Percentiles rank a stretch among this genome's conserved stretches.
These are phyloP conservation scores for Stenodema calcarata DNA, from an alignment of 2,888 invertebrate species.

Conservation along the genomic window DNA sequence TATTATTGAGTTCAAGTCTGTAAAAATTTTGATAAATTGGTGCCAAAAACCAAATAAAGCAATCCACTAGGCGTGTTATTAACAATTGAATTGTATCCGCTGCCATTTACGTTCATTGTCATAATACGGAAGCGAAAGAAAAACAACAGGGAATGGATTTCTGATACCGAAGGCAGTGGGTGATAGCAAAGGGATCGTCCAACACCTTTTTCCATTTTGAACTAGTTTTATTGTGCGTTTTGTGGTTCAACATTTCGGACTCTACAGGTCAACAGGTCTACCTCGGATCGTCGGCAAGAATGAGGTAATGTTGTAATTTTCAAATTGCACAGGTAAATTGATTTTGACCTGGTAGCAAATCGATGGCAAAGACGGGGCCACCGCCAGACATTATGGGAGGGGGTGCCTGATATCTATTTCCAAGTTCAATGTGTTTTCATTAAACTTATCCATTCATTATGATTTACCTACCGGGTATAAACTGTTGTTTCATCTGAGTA, in stretches of 20 bases:
- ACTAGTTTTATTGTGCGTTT: not conserved
- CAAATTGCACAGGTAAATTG: not conserved
- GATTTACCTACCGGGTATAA: not conserved
- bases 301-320: not conserved
- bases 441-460: not conserved
- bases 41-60: too few species aligned
- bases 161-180: conserved; percentile 2
- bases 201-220: not conserved
- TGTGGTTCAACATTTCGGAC: not conserved
- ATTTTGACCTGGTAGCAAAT: not conserved
- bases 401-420: not conserved
- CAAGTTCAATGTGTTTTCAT: not conserved
- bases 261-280: not conserved
- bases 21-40: too few species aligned
- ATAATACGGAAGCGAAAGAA: too few species aligned
- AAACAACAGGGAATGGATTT: too few species aligned
- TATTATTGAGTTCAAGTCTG: too few species aligned
- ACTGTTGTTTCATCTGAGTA: not conserved
- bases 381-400: conserved; percentile 10
- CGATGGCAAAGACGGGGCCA: not conserved
- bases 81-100: too few species aligned
- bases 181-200: not conserved
- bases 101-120: too few species aligned
- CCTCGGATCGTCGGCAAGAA: not conserved
- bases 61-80: too few species aligned